Conservation (phyloP, 2,797 vertebrate species). For the Pseudopleuronectes americanus region DNA sequence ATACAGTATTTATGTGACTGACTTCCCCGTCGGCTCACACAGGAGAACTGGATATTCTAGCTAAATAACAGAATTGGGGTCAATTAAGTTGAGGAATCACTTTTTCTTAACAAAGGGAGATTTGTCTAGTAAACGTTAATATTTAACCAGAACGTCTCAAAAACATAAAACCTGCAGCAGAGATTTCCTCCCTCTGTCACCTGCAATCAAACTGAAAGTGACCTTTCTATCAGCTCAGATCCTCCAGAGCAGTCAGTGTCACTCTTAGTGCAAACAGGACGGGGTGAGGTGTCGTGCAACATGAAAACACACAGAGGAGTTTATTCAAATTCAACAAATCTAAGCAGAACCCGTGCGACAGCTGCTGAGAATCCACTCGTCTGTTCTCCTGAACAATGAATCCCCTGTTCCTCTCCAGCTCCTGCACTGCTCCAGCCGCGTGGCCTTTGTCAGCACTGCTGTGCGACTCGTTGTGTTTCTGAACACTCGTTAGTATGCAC, state of each 20-base stretch:
- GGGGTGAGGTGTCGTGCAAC: constrained; percentile 16
- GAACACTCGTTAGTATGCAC: constrained; percentile 50
- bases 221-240: constrained; percentile 37
- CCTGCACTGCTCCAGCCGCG: not conserved
- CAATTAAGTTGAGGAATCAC: constrained; percentile 42
- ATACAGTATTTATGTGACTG: constrained; percentile 64
- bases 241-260: constrained; percentile 21
- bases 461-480: constrained; percentile 12
- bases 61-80: constrained; percentile 59
- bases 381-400: constrained; percentile 28
- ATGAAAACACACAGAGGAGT: not conserved
- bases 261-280: constrained; percentile 40
- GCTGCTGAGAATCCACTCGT: constrained; percentile 23
- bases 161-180: constrained; percentile 35
- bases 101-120: constrained; percentile 48
- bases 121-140: constrained; percentile 53
- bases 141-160: constrained; percentile 44
- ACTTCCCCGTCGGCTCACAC: constrained; percentile 44
- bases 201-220: constrained; percentile 35
- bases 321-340: constrained; percentile 25
- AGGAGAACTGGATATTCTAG: constrained; percentile 34
- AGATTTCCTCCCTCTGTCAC: constrained; percentile 40
- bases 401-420: not conserved
- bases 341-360: constrained; percentile 41
- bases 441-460: constrained; percentile 22